Base-by-base conservation (phyloP, 92 coral and sea anemone genomes). In the Siderastrea radians region DNA sequence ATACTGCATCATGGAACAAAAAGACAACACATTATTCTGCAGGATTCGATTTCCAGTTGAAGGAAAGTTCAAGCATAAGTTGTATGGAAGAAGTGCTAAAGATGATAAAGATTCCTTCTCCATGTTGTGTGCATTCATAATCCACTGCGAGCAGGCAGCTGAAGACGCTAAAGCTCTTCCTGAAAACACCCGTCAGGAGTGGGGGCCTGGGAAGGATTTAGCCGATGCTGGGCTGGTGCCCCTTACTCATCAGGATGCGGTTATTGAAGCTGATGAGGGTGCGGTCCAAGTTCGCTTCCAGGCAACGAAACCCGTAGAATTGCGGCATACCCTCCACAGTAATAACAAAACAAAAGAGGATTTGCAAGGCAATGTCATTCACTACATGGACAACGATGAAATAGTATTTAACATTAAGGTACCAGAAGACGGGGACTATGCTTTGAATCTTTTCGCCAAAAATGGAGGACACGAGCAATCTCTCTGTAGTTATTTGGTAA, bases 1-100 rank as follows among this genome's bases (percentile, higher is more conserved):
- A 19, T 73, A 73, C 77, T 73, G 77, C 60, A 51, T 73, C 58
- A 73, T 73, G 77, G 77, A 73, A 50, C 77, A 73, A 73, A 73
- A 73, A 51, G 15, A 73, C 57, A 49, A 73, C 77, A 73, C 61
- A 1, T 73, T 73, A n/a, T 50, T 73, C 26, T 73, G 77, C 14
- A 73, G n/a, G 77, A 73, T 73, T 73, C 77, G 77, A 73, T 73
- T 73, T 17, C 77, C 77, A 50, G 77, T 73, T 52, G 77, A 7
- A 16, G 77, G 77, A 3, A 73, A 50, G 19, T 73, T 73, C 46
- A 73, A 73, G 38, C 77, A 51, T 17, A 16, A 49, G 44, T 43
- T 73, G 61, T 73, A 50, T 51, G 77, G 77, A 17, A 73, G n/a
- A 73, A 73, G 77, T 15, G 61, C 38, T 49, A 13, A 7, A 49